Evolutionary conservation across 1,140 invertebrate species (phyloP), one percentile per base, ranked within the genome.

Genomic region (Acromyrmex echinatior): DNA sequence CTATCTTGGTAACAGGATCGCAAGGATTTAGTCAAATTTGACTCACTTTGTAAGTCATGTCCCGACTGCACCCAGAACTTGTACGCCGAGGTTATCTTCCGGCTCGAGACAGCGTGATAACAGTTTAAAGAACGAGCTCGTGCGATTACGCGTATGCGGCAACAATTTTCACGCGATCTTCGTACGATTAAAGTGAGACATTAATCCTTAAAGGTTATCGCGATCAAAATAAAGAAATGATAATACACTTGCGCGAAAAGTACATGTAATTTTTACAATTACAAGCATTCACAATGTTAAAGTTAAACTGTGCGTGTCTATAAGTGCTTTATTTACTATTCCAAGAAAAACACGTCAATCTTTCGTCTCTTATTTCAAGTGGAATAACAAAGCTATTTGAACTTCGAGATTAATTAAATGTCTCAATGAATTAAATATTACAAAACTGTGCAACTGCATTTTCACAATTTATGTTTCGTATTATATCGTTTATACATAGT

Each of bases 1-100:
- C 28, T 84, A 76, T 84, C 80, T 84, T 28, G 39, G 56, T 35
- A 21, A 70, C 16, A 9, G 18, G 14, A 84, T 84, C 70, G 70
- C 39, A n/a, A 84, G 39, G 80, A 51, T 84, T 82, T 82, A 58
- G 68, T 21, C 35, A 60, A 68, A 73, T 82, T 71, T 74, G 56
- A 25, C 56, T 84, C 80, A 76, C 80, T 84, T 76, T 76, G 80
- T 84, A 84, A 84, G 70, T 74, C 80, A 76, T 84, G 80, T 84
- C 35, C 70, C 39, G 35, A 60, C 53, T 62, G 70, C n/a, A 45
- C 56, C 56, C 14, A 16, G 58, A 74, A 76, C 80, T 84, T 84
- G 80, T 84, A 62, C 31, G 63, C 39, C 58, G 14, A 14, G 56
- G 21, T 84, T 84, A 84, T 84, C 80, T 84, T 35, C 39, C 70